Percentiles rank a stretch among this genome's conserved stretches.
These are phyloP conservation scores for Ascidia mentula DNA, from an alignment of 23 tunicate species.

Conservation along the genomic window DNA sequence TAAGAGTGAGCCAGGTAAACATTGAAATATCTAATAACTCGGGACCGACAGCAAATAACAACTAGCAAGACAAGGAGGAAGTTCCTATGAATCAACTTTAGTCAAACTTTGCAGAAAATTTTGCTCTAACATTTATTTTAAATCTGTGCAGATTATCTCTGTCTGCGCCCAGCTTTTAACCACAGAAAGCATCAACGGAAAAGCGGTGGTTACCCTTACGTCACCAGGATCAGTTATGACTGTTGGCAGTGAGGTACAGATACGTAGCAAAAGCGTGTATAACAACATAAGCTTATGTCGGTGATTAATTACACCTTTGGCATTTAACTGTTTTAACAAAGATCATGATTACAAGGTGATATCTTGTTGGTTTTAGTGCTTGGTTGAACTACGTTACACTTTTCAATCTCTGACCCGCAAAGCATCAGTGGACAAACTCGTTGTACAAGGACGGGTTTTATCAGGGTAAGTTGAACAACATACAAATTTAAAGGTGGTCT, in stretches of 20 bases:
- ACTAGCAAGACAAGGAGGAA: not conserved
- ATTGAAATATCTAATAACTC: not conserved
- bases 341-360: too few relatives aligned
- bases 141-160: not conserved
- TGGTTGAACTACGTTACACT: not conserved
- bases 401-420: not conserved
- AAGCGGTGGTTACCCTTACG: not conserved
- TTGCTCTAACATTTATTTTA: too few relatives aligned
- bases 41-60: not conserved
- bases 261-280: too few relatives aligned
- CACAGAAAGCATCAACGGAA: not conserved
- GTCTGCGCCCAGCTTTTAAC: not conserved
- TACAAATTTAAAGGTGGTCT: too few relatives aligned
- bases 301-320: too few relatives aligned
- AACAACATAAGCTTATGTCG: too few relatives aligned
- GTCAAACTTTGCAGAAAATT: not conserved
- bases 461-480: not conserved
- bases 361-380: not conserved
- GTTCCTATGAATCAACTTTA: not conserved
- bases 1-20: slow-evolving; percentile 2
- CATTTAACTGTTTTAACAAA: not conserved
- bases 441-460: not conserved
- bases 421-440: not conserved
- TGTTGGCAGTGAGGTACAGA: not conserved
- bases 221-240: not conserved